Conservation (phyloP, 2,797 vertebrate genomes). For the Anableps anableps region DNA sequence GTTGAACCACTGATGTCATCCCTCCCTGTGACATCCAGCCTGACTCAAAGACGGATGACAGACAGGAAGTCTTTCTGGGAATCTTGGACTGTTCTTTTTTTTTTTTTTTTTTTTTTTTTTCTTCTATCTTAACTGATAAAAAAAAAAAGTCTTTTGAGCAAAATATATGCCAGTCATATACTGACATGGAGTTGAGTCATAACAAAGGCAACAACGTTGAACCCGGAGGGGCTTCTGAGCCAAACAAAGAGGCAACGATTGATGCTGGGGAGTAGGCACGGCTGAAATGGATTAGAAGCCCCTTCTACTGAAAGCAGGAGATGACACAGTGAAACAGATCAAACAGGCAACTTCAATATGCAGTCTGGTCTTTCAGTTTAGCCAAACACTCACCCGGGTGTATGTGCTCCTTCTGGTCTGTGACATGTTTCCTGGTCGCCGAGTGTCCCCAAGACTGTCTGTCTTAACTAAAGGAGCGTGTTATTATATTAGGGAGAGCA, state of each 20-base stretch:
- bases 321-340: constrained; percentile 56
- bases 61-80: constrained; percentile 61
- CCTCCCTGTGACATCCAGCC: constrained; percentile 34
- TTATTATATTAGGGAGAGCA: constrained; percentile 30
- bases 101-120: background rate
- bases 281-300: constrained; percentile 42
- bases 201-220: constrained; percentile 17
- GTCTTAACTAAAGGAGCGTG: constrained; percentile 34
- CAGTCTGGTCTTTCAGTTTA: constrained; percentile 22
- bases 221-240: constrained; percentile 26
- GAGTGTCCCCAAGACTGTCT: constrained; percentile 15
- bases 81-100: constrained; percentile 12
- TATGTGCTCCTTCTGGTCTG: constrained; percentile 88
- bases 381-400: constrained; percentile 87
- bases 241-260: constrained; percentile 66
- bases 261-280: constrained; percentile 34
- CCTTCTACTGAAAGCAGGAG: constrained; percentile 9
- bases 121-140: background rate
- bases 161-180: constrained; percentile 7
- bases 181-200: constrained; percentile 15
- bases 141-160: background rate
- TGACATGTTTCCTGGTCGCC: constrained; percentile 84
- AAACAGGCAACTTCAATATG: constrained; percentile 42
- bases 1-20: constrained; percentile 63
- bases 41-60: constrained; percentile 58